Base-by-base conservation (phyloP, 2,888 invertebrate genomes). In the Coleophora deauratella region DNA sequence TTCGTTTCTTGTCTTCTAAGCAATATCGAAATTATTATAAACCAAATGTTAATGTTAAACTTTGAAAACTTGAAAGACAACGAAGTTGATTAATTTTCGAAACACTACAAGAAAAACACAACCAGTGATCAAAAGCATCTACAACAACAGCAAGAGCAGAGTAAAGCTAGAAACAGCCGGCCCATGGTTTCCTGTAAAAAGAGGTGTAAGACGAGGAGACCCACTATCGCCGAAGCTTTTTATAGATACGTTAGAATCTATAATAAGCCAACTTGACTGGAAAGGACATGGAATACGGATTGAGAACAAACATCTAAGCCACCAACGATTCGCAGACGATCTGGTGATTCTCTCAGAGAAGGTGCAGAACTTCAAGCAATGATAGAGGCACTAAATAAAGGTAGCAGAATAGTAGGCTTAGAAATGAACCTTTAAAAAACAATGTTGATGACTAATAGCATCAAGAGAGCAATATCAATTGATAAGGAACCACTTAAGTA, bases 391-490 rank as follows among this genome's bases (percentile, higher is more conserved):
- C 35, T 46, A 40, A 41, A 48, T 10, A 33, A 35, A 36, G 48
- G 39, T 9, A 44, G 42, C 34, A 41, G 39, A 32, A 11, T 36
- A 27, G 44, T n/a, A n/a, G n/a, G n/a, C 2, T 36, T 47, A 31
- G 40, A 46, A 30, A 47, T 49, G 42, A 47, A 49, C 27, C 40
- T 38, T 8, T 32, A 27, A 10, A 49, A 49, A 42, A 49, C 49
- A 11, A 47, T 36, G 41, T 11, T 45, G 21, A 47, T 49, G 45
- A 45, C 47, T 7, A 49, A 49, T 38, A 43, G 35, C 36, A 14
- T 13, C 15, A 33, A 40, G 12, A 38, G 11, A 31, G 10, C 33
- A 38, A 40, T 44, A 38, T 37, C 15, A 2, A 21, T 44, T 9
- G 38, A 32, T 9, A 14, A 11, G 12, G 35, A 38, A 11, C 14